phyloP scores from a whole-genome alignment of 2,113 vertebrate genomes.

The Tringa solitaria region DNA sequence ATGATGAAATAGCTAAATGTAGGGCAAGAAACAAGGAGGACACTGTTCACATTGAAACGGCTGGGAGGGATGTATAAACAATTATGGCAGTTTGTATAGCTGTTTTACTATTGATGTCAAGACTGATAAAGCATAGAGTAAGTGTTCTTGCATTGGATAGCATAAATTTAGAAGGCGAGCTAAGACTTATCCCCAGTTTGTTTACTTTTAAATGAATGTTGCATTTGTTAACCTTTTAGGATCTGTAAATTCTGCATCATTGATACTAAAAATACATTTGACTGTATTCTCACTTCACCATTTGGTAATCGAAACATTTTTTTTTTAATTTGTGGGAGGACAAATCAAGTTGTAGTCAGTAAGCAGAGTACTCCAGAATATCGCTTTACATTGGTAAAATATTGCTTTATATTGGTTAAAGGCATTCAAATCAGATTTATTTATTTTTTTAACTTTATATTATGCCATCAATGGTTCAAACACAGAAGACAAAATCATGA shows the following conservation, averaged over 20 bases:
- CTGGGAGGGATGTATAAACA: slow-evolving; percentile 31
- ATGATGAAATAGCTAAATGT: slow-evolving; percentile 13
- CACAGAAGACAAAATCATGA: background rate
- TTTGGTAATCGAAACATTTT: background rate
- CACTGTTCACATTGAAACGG: background rate
- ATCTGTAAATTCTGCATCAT: background rate
- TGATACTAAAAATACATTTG: background rate
- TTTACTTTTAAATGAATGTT: slow-evolving; percentile 17
- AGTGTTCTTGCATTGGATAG: background rate
- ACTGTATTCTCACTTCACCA: background rate
- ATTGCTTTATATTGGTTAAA: background rate
- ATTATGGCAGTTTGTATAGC: slow-evolving; percentile 9
- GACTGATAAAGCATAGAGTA: slow-evolving; percentile 15
- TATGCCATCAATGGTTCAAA: background rate
- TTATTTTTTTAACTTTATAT: background rate
- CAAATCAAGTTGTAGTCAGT: background rate
- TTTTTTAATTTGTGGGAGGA: background rate
- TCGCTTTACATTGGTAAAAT: background rate
- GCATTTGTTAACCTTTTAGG: background rate
- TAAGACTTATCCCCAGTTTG: background rate
- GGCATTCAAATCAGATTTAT: background rate
- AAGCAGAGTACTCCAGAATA: background rate
- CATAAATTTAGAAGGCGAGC: background rate
- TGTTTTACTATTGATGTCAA: slow-evolving; percentile 30
- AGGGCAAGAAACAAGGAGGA: slow-evolving; percentile 18